Conservation (phyloP, 1,140 invertebrate genomes). For the Drosophila ananassae region DNA sequence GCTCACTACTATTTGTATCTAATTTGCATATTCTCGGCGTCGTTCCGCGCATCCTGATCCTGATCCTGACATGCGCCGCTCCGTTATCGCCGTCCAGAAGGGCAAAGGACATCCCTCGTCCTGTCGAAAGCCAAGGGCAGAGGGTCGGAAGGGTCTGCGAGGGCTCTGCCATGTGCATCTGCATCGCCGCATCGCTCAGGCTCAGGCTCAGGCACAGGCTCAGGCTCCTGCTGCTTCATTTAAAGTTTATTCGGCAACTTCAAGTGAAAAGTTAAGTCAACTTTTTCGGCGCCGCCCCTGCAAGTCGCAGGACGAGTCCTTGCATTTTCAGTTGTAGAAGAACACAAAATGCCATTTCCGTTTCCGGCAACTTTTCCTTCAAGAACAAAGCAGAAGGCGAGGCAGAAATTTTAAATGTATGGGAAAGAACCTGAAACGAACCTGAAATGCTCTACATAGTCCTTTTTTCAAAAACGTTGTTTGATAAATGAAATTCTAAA, state of each 20-base stretch:
- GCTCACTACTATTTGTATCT: conserved; percentile 77
- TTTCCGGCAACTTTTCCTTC: conserved; percentile 74
- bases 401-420: conserved; percentile 16
- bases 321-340: conserved; percentile 38
- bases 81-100: conserved; percentile 44
- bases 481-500: no score
- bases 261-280: conserved; percentile 80
- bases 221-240: conserved; percentile 49
- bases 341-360: conserved; percentile 81
- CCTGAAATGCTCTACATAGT: not conserved
- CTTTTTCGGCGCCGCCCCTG: conserved; percentile 46
- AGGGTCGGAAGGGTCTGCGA: conserved; percentile 37
- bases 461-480: not conserved
- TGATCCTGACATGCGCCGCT: conserved; percentile 67
- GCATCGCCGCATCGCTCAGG: conserved; percentile 58
- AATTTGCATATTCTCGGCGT: conserved; percentile 75
- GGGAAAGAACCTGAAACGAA: not conserved
- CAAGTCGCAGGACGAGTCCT: not conserved
- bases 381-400: conserved; percentile 59
- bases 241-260: conserved; percentile 79
- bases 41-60: conserved; percentile 56
- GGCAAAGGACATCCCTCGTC: conserved; percentile 47
- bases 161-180: conserved; percentile 55
- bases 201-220: not conserved
- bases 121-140: conserved; percentile 46